Conservation (phyloP, 2,888 invertebrate genomes). For the Caenorhabditis sp. region DNA sequence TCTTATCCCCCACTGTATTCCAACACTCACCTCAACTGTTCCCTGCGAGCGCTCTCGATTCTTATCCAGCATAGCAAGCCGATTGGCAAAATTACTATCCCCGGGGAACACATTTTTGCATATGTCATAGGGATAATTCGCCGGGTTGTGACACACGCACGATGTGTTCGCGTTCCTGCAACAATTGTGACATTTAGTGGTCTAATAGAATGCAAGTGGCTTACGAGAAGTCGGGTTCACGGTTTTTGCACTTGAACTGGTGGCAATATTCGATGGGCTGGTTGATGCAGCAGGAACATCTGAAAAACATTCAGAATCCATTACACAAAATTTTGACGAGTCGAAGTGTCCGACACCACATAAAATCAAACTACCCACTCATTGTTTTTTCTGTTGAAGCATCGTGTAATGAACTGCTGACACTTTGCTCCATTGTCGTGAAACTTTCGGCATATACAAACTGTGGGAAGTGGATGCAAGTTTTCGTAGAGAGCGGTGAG, state of each 20-base stretch:
- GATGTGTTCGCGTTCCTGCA: constrained; percentile 75
- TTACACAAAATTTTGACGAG: too few species aligned
- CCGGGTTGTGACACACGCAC: constrained; percentile 76
- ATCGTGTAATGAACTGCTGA: constrained; percentile 77
- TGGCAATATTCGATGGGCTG: constrained; percentile 79
- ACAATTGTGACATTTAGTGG: constrained; percentile 17
- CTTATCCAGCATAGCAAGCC: constrained; percentile 43
- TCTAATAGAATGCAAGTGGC: constrained; percentile 5
- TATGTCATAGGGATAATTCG: constrained; percentile 75
- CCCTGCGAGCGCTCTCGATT: constrained; percentile 28
- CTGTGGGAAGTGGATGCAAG: constrained; percentile 60
- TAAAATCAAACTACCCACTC: constrained; percentile 45
- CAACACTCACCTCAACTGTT: constrained; percentile 39
- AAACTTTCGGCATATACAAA: constrained; percentile 73
- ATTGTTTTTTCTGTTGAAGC: constrained; percentile 68
- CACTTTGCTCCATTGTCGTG: constrained; percentile 71
- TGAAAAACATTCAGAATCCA: too few species aligned
- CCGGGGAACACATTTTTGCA: constrained; percentile 64
- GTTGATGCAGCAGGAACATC: constrained; percentile 81
- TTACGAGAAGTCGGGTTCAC: constrained; percentile 79
- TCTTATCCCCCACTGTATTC: too few species aligned
- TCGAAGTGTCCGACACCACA: background rate
- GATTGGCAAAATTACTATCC: constrained; percentile 55
- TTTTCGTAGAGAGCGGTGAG: constrained; percentile 36
- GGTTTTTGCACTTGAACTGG: constrained; percentile 77